Evolutionary conservation across 2,888 invertebrate species (phyloP).

Genomic region (Drosophila paramelanica): DNA sequence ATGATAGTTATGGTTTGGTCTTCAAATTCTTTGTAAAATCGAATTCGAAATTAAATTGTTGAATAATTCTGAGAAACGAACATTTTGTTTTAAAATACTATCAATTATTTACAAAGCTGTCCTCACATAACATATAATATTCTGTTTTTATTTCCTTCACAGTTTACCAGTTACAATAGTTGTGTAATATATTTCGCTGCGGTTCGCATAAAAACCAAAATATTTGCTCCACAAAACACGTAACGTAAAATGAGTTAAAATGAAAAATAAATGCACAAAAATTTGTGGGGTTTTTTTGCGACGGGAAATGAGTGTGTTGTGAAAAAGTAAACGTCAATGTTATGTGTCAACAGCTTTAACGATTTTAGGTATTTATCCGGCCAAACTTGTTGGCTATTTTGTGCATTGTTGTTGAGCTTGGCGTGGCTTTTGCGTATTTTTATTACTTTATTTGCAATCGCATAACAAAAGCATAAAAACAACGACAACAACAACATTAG

Average conservation of each 20-base stretch:
- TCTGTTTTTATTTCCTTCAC: neutral
- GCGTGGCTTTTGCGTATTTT: conserved; percentile 40
- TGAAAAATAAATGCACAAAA: conserved; percentile 29
- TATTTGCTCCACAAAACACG: conserved; percentile 24
- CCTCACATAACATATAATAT: neutral
- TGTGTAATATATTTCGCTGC: conserved; percentile 17
- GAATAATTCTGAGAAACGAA: neutral
- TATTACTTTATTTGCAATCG: conserved; percentile 76
- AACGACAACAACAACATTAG: conserved; percentile 25
- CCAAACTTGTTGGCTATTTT: conserved; percentile 26
- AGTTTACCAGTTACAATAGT: conserved; percentile 1
- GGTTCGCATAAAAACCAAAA: conserved; percentile 8
- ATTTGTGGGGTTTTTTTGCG: neutral
- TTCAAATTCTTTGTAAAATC: too few species aligned
- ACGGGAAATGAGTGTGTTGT: conserved; percentile 24
- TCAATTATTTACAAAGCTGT: neutral
- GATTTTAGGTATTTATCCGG: conserved; percentile 43
- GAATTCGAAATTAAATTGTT: too few species aligned
- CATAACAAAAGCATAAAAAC: conserved; percentile 77
- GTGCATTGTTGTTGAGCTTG: conserved; percentile 29
- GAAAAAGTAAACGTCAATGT: conserved; percentile 48
- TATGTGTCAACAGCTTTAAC: conserved; percentile 54
- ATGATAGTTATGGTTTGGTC: neutral
- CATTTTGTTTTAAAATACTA: neutral
- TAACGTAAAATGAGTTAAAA: conserved; percentile 46